Conservation (phyloP, 2,113 vertebrate genomes). For the Nesogale talazaci region DNA sequence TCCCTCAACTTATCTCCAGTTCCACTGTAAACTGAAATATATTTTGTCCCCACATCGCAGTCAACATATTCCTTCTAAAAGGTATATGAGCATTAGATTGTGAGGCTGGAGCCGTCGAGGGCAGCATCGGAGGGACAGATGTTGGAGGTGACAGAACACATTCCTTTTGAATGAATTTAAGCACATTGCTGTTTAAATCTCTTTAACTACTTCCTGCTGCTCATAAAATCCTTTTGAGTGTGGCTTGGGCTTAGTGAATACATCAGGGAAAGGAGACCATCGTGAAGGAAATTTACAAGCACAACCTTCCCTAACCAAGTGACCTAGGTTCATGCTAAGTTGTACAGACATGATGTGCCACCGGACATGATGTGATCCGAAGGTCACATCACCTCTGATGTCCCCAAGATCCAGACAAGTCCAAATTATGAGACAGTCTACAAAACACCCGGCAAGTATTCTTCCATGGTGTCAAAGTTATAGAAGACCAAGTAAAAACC, state of each 20-base stretch:
- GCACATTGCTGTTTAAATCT: background rate
- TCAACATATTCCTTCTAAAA: slow-evolving; percentile 2
- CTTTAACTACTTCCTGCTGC: background rate
- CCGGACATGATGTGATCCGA: background rate
- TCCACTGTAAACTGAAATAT: background rate
- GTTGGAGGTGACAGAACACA: too few relatives aligned
- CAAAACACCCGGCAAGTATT: background rate
- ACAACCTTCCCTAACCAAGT: background rate
- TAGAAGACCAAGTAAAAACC: background rate
- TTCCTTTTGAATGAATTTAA: background rate
- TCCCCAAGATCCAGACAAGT: background rate
- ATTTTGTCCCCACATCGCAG: background rate
- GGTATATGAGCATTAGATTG: too few relatives aligned
- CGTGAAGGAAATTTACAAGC: background rate
- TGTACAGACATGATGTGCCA: background rate
- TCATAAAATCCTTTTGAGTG: background rate
- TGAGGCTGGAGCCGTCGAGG: too few relatives aligned
- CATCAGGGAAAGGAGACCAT: background rate
- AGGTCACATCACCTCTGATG: background rate
- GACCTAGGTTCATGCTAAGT: background rate
- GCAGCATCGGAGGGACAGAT: too few relatives aligned
- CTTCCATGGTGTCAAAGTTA: background rate
- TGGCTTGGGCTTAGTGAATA: background rate
- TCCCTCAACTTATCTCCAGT: background rate
- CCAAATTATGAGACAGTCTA: background rate